Conservation (phyloP, 2,797 vertebrate genomes). For the Acestrorhynchus altus region DNA sequence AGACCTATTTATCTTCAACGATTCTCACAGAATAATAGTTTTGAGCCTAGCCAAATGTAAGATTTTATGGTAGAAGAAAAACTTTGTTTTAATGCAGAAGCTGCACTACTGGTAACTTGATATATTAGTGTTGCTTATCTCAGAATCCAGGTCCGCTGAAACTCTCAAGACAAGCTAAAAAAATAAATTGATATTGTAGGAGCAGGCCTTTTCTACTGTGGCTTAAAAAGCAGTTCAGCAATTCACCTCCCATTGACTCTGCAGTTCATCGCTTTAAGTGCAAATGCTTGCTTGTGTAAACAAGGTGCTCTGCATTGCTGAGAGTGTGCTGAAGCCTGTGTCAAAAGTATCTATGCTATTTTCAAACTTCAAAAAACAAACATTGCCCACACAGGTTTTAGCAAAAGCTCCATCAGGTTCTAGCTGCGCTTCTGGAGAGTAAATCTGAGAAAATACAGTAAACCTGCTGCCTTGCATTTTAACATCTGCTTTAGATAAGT, state of each 20-base stretch:
- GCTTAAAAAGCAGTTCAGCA: conserved; percentile 5
- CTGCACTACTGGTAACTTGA: neutral
- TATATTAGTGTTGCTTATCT: neutral
- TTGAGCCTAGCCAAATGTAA: neutral
- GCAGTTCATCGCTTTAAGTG: conserved; percentile 20
- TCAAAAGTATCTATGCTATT: neutral
- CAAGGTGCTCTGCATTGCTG: conserved; percentile 7
- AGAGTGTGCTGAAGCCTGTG: neutral
- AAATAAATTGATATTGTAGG: conserved; percentile 7
- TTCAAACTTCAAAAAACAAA: conserved; percentile 4
- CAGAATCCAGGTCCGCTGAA: conserved; percentile 1
- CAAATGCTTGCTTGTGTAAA: conserved; percentile 28
- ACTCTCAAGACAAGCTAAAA: neutral
- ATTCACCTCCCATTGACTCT: neutral
- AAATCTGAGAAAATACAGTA: neutral
- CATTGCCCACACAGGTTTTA: neutral
- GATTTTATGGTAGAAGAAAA: neutral
- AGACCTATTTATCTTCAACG: too few species aligned
- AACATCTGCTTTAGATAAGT: neutral
- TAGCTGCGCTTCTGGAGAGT: neutral
- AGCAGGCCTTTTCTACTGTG: neutral
- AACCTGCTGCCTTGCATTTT: neutral
- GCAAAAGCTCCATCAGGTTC: neutral
- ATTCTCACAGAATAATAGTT: neutral
- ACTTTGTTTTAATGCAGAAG: neutral